Conservation (phyloP, 2,113 vertebrate genomes). For the Poeciliopsis retropinna region DNA sequence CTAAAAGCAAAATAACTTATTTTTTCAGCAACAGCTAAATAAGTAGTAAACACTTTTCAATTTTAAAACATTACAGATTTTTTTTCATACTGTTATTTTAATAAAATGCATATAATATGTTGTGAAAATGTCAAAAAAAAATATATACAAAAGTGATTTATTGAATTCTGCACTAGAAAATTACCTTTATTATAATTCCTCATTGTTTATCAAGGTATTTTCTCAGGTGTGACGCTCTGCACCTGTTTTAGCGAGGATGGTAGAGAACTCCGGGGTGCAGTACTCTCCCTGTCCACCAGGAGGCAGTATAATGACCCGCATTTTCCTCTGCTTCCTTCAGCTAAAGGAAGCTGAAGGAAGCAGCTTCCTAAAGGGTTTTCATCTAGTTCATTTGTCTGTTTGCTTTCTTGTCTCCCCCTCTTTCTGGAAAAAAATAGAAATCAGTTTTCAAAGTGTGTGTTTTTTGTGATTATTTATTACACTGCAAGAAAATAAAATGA, state of each 20-base stretch:
- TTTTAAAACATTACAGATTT: neutral
- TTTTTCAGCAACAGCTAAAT: neutral
- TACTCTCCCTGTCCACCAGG: slow-evolving; percentile 55
- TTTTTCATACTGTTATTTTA: neutral
- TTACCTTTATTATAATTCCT: neutral
- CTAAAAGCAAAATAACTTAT: neutral
- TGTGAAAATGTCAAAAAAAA: no score
- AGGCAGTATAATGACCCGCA: slow-evolving; percentile 30
- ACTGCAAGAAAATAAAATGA: neutral
- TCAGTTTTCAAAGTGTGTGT: neutral
- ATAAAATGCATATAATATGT: neutral
- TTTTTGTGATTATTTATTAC: neutral
- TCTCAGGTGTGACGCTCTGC: slow-evolving; percentile 11
- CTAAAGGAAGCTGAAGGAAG: no score
- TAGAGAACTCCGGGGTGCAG: neutral
- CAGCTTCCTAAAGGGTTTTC: no score
- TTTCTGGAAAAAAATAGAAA: neutral
- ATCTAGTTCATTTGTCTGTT: slow-evolving; percentile 12
- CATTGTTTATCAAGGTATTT: neutral
- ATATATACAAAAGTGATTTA: no score
- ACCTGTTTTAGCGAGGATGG: slow-evolving; percentile 4
- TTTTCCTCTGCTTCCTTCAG: slow-evolving; percentile 3
- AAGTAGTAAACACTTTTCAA: neutral
- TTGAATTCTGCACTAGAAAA: neutral
- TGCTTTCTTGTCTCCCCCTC: slow-evolving; percentile 1